Base-by-base conservation (phyloP, 2,888 invertebrate genomes). In the Dermolepida albohirtum region DNA sequence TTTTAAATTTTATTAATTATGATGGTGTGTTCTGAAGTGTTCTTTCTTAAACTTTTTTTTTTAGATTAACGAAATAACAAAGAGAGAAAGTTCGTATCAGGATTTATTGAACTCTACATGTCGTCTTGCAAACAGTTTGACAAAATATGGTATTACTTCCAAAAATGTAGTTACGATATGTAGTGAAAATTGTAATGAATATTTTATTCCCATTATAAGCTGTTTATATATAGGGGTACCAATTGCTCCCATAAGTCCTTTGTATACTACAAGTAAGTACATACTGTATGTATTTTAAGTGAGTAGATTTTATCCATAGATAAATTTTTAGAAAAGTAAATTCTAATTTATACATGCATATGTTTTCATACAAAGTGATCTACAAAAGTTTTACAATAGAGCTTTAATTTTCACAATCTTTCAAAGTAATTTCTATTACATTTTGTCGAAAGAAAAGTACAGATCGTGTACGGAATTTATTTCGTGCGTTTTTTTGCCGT, bases 101-200 rank as follows among this genome's bases (percentile, higher is more conserved):
- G 78, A 86, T 40, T 84, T 89, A 68, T 78, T 88, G 8, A 82
- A 86, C 72, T 78, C 79, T n/a, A 87, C 87, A 81, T 82, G 84
- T 0, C 85, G 85, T 74, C 75, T 88, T n/a, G 87, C 88, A 7
- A 79, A 79, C 2, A 81, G 82, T 29, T 77, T 88, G 11, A 81
- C 79, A 55, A 80, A 81, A 40, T 71, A 84, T 49, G 87, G 87
- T 8, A 71, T 88, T 22, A 83, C 78, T 68, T 82, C 83, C 66
- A 84, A 86, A 34, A 87, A 88, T 77, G 80, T 85, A 14, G 83
- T 88, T 0, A 83, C 85, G 1, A 78, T 89, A 11, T 86, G 86
- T 70, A 85, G 87, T 75, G 88, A 88, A 74, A 88, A 89, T 75
- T 82, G 86, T 69, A 82, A 86, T 75, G 86, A 87, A 69, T 88